A percentile compares a stretch with the other conserved stretches of the same genome.
These are phyloP conservation scores for Drosophila quinaria DNA, from an alignment of 2,888 invertebrate species.

Conservation along the genomic window DNA sequence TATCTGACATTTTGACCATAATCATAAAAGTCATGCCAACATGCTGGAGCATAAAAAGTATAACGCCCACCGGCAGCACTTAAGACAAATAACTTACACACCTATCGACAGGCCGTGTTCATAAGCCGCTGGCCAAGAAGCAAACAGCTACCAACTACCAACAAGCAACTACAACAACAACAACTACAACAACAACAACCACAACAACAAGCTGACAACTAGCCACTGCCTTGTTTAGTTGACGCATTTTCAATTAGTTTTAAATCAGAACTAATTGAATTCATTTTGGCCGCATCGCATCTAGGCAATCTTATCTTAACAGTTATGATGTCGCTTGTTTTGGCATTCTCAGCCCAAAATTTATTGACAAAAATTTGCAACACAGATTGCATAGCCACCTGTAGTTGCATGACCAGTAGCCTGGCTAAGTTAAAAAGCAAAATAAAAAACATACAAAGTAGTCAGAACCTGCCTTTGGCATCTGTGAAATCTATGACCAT, in stretches of 20 bases:
- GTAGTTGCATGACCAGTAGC: constrained; percentile 69
- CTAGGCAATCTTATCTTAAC: constrained; percentile 76
- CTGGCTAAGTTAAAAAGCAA: constrained; percentile 41
- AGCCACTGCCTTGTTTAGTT: constrained; percentile 31
- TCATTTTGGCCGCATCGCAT: constrained; percentile 50
- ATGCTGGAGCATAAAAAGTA: constrained; percentile 16
- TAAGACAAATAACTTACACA: constrained; percentile 79
- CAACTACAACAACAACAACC: neutral
- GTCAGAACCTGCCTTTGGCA: constrained; percentile 73
- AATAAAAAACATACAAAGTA: constrained; percentile 21
- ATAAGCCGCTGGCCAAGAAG: constrained; percentile 17
- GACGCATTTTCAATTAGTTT: constrained; percentile 80
- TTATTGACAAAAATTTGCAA: constrained; percentile 82
- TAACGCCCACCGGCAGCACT: constrained; percentile 70
- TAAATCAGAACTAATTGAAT: constrained; percentile 80
- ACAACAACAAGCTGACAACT: neutral
- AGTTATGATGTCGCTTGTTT: constrained; percentile 74
- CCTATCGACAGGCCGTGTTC: constrained; percentile 64
- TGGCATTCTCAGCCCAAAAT: constrained; percentile 78
- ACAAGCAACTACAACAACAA: neutral
- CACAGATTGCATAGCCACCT: constrained; percentile 75
- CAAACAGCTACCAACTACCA: neutral
- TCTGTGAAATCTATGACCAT: constrained; percentile 74
- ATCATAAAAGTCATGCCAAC: constrained; percentile 55
- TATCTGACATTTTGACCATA: constrained; percentile 34